A percentile compares a stretch with the other conserved stretches of the same genome.
These are phyloP conservation scores for Agapornis roseicollis DNA, from an alignment of 2,113 vertebrate species.

Conservation along the genomic window DNA sequence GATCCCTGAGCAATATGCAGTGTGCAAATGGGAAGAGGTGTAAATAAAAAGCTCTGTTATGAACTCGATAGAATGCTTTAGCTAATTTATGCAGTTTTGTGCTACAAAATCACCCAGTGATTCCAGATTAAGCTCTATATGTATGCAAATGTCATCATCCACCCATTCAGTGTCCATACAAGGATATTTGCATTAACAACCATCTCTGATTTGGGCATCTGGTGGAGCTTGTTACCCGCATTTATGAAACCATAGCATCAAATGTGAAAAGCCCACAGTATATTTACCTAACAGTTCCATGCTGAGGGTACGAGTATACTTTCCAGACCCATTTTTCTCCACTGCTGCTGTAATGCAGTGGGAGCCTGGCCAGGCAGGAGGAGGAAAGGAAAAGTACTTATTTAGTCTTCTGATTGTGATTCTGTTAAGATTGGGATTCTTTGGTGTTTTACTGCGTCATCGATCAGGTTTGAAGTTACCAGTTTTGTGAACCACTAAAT, in stretches of 20 bases:
- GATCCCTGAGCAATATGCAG: neutral
- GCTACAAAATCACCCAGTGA: neutral
- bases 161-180: conserved; percentile 8
- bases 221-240: neutral
- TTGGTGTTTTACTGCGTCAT: neutral
- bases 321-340: neutral
- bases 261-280: neutral
- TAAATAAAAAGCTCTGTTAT: conserved; percentile 41
- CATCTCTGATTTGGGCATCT: conserved; percentile 19
- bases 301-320: neutral
- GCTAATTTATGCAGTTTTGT: neutral
- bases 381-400: neutral
- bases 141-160: conserved; percentile 54
- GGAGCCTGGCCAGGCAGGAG: neutral
- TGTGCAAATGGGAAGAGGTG: neutral
- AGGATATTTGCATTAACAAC: conserved; percentile 28
- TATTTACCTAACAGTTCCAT: neutral
- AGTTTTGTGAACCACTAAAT: neutral
- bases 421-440: neutral
- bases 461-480: neutral
- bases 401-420: neutral
- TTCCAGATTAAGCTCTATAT: neutral
- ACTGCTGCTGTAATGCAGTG: neutral
- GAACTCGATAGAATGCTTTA: neutral
- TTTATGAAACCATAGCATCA: conserved; percentile 3